Percentiles rank a stretch among this genome's conserved stretches.
These are phyloP conservation scores for Euthynnus affinis DNA, from an alignment of 2,797 vertebrate genomes.

Conservation along the genomic window DNA sequence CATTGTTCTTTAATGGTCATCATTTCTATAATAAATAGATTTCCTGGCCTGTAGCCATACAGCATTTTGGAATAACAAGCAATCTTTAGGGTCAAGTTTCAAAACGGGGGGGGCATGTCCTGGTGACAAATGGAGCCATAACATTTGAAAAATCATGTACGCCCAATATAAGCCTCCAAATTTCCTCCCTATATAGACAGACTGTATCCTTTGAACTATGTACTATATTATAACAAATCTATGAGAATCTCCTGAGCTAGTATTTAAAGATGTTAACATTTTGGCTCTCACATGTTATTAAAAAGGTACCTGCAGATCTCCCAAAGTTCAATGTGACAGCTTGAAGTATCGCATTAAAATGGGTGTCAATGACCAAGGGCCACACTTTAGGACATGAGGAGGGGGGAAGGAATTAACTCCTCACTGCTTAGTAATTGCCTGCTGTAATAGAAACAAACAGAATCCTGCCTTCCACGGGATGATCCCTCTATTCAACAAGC, in stretches of 20 bases:
- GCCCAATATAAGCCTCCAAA: neutral
- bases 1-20: slow-evolving; percentile 65
- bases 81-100: neutral
- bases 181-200: neutral
- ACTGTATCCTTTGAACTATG: neutral
- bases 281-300: slow-evolving; percentile 52
- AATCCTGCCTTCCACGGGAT: slow-evolving; percentile 80
- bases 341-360: slow-evolving; percentile 82
- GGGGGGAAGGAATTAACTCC: slow-evolving; percentile 82
- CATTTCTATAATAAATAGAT: slow-evolving; percentile 46
- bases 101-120: neutral
- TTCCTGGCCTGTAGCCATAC: slow-evolving; percentile 17
- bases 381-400: slow-evolving; percentile 79
- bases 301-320: slow-evolving; percentile 60
- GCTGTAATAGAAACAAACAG: slow-evolving; percentile 86
- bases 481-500: slow-evolving; percentile 84
- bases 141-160: neutral
- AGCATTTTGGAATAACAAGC: slow-evolving; percentile 5
- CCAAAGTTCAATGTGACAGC: slow-evolving; percentile 75
- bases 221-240: slow-evolving; percentile 9
- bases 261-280: slow-evolving; percentile 56
- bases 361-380: slow-evolving; percentile 81
- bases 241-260: slow-evolving; percentile 10
- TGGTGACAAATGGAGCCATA: slow-evolving; percentile 1
- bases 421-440: slow-evolving; percentile 85